These are phyloP conservation scores for Plagodis dolabraria DNA, from an alignment of 2,888 invertebrate species.

Conservation along the genomic window DNA sequence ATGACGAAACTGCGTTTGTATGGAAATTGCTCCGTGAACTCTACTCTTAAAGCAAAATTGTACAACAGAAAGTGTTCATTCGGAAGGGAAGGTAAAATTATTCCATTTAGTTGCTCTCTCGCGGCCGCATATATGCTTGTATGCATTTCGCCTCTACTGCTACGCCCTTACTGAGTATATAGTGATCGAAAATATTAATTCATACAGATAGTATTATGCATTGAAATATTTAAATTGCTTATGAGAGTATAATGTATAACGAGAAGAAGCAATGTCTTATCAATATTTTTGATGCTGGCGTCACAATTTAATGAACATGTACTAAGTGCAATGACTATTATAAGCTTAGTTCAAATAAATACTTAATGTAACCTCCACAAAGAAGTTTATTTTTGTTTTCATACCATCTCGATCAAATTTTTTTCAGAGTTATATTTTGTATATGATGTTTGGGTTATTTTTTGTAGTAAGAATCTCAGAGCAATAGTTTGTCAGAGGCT, in stretches of 20 bases:
- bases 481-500: too few species aligned
- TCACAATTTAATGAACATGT: conserved; percentile 55
- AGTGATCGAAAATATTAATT: conserved; percentile 20
- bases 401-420: too few species aligned
- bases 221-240: conserved; percentile 34
- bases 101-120: too few species aligned
- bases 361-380: conserved; percentile 39
- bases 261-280: conserved; percentile 29
- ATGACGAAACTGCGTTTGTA: too few species aligned
- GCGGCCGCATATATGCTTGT: too few species aligned
- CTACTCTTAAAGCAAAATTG: too few species aligned
- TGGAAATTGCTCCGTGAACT: too few species aligned
- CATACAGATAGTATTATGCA: conserved; percentile 33
- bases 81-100: too few species aligned
- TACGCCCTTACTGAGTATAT: conserved; percentile 9
- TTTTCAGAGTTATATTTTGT: too few species aligned
- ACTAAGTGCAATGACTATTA: conserved; percentile 57
- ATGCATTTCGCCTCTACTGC: background rate
- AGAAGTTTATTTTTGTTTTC: conserved; percentile 22
- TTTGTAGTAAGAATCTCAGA: too few species aligned
- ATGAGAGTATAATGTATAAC: conserved; percentile 21
- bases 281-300: conserved; percentile 59
- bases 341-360: conserved; percentile 56
- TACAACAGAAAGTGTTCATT: too few species aligned
- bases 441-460: too few species aligned